Percentiles rank a stretch among this genome's conserved stretches.
Conservation (phyloP, 2,797 vertebrate species). For the Lacerta bilineata region DNA sequence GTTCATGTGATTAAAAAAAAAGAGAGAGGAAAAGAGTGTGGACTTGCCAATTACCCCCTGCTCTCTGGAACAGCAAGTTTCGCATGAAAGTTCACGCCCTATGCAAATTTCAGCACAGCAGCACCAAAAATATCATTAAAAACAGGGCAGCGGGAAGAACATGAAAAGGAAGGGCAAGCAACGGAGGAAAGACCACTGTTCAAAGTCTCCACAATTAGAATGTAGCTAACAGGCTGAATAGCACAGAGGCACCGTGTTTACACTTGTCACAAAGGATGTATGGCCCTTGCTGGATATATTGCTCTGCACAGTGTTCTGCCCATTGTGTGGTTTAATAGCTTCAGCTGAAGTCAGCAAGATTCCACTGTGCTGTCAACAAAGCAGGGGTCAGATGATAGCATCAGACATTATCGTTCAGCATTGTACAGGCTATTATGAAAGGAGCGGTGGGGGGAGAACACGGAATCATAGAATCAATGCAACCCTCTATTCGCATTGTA, state of each 20-base stretch:
- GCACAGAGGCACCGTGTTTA: not conserved
- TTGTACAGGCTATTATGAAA: conserved; percentile 39
- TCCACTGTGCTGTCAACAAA: not conserved
- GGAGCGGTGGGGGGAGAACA: too few relatives aligned
- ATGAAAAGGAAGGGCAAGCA: not conserved
- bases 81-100: not conserved
- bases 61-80: not conserved
- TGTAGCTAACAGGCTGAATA: not conserved
- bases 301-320: not conserved
- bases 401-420: conserved; percentile 5
- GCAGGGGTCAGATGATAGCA: conserved; percentile 14
- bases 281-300: not conserved
- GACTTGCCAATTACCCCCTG: not conserved
- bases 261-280: conserved; percentile 7
- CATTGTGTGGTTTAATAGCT: conserved; percentile 27
- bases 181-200: fast-evolving
- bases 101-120: not conserved
- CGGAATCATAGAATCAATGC: too few relatives aligned
- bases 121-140: not conserved
- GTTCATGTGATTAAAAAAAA: too few relatives aligned
- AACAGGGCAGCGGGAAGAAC: not conserved
- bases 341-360: conserved; percentile 22
- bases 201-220: conserved; percentile 19
- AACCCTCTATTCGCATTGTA: conserved; percentile 47
- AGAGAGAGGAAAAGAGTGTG: too few relatives aligned